Evolutionary conservation across 2,113 vertebrate genomes (phyloP).

Genomic region (Poeciliopsis prolifica): DNA sequence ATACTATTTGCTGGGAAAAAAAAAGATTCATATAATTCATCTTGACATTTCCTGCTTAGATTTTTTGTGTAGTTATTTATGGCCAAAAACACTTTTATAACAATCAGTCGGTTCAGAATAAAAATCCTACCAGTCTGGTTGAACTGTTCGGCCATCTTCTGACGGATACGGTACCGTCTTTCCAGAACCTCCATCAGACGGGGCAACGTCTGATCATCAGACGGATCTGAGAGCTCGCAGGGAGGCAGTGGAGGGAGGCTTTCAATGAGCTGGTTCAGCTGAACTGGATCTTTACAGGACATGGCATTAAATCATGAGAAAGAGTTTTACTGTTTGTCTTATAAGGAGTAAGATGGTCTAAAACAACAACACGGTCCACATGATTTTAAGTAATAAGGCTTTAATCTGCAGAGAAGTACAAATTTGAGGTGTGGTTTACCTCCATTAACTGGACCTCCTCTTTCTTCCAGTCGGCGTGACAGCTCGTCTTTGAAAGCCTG

Average conservation of each 20-base stretch:
- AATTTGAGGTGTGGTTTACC: constrained; percentile 68
- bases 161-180: constrained; percentile 82
- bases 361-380: no score
- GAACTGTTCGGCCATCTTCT: constrained; percentile 83
- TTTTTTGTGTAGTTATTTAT: not conserved
- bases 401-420: not conserved
- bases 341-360: not conserved
- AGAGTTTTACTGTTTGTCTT: not conserved
- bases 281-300: constrained; percentile 55
- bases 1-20: constrained; percentile 66
- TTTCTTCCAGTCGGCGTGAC: constrained; percentile 77
- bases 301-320: not conserved
- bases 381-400: not conserved
- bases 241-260: constrained; percentile 86
- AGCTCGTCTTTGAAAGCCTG: constrained; percentile 87
- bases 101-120: not conserved
- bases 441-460: constrained; percentile 78
- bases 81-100: not conserved
- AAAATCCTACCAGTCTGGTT: constrained; percentile 80
- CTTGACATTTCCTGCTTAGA: not conserved
- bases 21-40: not conserved
- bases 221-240: constrained; percentile 85
- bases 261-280: constrained; percentile 81
- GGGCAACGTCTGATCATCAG: constrained; percentile 89
- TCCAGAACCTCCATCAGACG: constrained; percentile 88